These are phyloP conservation scores for Rhagoletis zephyria DNA, from an alignment of 1,140 invertebrate genomes.

Conservation along the genomic window DNA sequence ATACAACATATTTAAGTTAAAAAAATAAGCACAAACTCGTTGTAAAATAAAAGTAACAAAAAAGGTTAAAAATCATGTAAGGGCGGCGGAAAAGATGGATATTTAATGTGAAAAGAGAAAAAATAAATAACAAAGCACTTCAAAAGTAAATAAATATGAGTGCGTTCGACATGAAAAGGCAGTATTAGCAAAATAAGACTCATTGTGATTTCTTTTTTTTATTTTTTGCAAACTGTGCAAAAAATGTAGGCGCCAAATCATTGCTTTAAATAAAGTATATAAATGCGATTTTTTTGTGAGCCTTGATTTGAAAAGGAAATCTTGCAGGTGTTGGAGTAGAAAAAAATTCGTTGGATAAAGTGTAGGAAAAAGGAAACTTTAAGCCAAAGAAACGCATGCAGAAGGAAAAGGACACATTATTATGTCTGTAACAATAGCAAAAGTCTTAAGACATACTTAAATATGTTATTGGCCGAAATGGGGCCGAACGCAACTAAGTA, in stretches of 20 bases:
- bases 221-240: not conserved
- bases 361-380: not conserved
- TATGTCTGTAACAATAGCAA: not conserved
- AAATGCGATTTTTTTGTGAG: slow-evolving; percentile 8
- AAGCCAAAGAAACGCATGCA: not conserved
- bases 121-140: not conserved
- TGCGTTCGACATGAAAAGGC: not conserved
- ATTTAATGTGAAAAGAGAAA: not conserved
- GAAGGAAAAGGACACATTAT: not conserved
- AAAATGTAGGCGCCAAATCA: not conserved
- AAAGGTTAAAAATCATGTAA: not conserved
- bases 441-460: not conserved
- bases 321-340: not conserved
- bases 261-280: not conserved
- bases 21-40: not conserved
- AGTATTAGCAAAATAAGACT: not conserved
- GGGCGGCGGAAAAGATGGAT: not conserved
- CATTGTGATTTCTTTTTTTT: not conserved
- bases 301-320: slow-evolving; percentile 38
- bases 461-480: not conserved
- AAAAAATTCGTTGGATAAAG: not conserved
- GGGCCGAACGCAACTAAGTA: too few relatives aligned
- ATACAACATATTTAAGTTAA: not conserved
- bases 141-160: not conserved
- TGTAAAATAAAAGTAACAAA: not conserved